These are phyloP conservation scores for Anthopleura xanthogrammica DNA, from an alignment of 92 coral and sea anemone species.

Conservation along the genomic window DNA sequence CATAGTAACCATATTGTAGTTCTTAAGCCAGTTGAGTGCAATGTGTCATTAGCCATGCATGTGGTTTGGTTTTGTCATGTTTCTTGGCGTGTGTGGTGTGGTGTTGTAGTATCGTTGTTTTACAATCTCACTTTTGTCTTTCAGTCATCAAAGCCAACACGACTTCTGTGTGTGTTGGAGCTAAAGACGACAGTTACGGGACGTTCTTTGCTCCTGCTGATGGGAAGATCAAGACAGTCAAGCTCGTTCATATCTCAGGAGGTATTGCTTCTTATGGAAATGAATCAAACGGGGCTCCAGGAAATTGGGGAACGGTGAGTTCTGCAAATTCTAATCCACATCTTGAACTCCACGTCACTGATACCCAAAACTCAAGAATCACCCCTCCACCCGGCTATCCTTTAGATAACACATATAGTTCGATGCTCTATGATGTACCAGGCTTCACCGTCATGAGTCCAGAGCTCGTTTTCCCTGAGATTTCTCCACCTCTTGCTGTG, in stretches of 20 bases:
- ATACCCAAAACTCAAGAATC: neutral
- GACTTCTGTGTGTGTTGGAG: neutral
- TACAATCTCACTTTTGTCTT: neutral
- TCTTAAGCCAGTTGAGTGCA: too few relatives aligned
- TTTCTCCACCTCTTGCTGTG: neutral
- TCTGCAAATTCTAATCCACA: neutral
- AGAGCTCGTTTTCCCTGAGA: conserved; percentile 6
- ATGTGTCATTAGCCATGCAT: neutral
- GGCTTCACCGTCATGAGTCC: neutral
- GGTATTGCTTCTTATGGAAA: neutral
- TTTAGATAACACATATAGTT: neutral
- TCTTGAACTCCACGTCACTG: neutral
- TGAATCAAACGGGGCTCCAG: neutral
- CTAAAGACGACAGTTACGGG: conserved; percentile 2
- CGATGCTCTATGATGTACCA: neutral
- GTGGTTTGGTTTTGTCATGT: neutral
- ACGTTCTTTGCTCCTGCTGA: neutral
- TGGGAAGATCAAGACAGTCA: neutral
- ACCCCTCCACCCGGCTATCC: neutral
- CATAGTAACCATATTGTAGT: neutral
- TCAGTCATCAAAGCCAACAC: neutral
- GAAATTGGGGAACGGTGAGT: neutral
- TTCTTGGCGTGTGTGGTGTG: neutral
- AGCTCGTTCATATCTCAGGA: conserved; percentile 3
- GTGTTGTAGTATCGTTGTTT: neutral